Percentiles rank a stretch among this genome's conserved stretches.
phyloP scores from a whole-genome alignment of 1,140 invertebrate genomes.

The Drosophila yakuba region DNA sequence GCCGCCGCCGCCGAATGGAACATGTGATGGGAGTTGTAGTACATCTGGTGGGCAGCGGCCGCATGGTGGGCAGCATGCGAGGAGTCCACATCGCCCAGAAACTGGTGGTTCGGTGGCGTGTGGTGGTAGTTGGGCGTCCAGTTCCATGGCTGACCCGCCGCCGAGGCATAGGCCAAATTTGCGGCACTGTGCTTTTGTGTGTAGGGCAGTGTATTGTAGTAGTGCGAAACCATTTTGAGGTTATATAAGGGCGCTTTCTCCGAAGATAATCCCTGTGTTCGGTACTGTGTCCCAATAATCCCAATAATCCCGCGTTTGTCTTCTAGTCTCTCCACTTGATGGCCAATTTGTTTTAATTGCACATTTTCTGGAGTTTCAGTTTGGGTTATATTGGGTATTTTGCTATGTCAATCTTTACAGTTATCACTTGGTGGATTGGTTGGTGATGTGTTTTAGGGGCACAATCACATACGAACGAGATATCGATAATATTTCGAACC shows the following conservation, averaged over 20 bases:
- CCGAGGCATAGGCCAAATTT: conserved; percentile 78
- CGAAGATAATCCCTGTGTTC: conserved; percentile 13
- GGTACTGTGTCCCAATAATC: neutral
- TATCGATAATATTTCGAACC: conserved; percentile 16
- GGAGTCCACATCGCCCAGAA: conserved; percentile 84
- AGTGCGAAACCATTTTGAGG: conserved; percentile 79
- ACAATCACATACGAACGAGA: conserved; percentile 12
- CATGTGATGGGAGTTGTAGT: conserved; percentile 85
- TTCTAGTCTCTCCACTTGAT: conserved; percentile 3
- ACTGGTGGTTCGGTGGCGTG: conserved; percentile 86
- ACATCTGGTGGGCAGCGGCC: conserved; percentile 83
- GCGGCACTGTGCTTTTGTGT: conserved; percentile 78
- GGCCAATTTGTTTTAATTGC: conserved; percentile 21
- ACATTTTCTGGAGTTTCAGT: conserved; percentile 29
- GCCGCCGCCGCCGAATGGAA: conserved; percentile 76
- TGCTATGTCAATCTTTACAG: conserved; percentile 35
- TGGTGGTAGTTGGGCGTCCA: conserved; percentile 80
- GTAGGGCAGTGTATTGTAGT: conserved; percentile 79
- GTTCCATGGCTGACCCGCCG: conserved; percentile 77
- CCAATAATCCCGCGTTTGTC: conserved; percentile 2
- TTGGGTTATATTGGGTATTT: conserved; percentile 11
- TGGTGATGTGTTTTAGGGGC: conserved; percentile 12
- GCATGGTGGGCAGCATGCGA: conserved; percentile 74
- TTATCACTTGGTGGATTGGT: conserved; percentile 19
- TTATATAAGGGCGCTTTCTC: conserved; percentile 8